phyloP scores from a whole-genome alignment of 2,888 invertebrate species.

The Agelastica alni region DNA sequence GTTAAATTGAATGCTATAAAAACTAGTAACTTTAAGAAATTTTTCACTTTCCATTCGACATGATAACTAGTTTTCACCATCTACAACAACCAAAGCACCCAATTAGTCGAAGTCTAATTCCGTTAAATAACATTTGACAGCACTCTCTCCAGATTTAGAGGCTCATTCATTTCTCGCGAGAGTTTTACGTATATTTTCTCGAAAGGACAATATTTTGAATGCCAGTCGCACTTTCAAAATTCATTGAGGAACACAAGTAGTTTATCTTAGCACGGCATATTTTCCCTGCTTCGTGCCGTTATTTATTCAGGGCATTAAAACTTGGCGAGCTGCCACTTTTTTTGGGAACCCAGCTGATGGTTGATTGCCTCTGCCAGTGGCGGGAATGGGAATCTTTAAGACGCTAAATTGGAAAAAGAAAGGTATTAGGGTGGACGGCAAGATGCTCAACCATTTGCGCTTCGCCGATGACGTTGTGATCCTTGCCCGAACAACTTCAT shows the following conservation, averaged over 20 bases:
- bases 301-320: constrained; percentile 16
- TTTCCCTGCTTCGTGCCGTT: constrained; percentile 3
- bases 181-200: constrained; percentile 11
- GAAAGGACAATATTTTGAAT: constrained; percentile 36
- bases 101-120: constrained; percentile 19
- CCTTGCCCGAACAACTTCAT: no score
- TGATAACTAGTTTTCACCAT: constrained; percentile 15
- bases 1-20: background rate
- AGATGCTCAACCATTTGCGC: no score
- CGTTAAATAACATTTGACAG: constrained; percentile 8
- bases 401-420: no score
- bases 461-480: no score
- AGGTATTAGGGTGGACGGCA: no score
- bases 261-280: constrained; percentile 36
- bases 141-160: constrained; percentile 9
- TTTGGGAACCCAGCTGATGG: constrained; percentile 4
- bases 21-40: background rate
- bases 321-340: constrained; percentile 20
- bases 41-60: constrained; percentile 1
- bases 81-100: constrained; percentile 15
- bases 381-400: constrained; percentile 1
- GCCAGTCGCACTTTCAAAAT: constrained; percentile 38
- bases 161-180: background rate
- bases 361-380: constrained; percentile 5
- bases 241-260: constrained; percentile 44